Evolutionary conservation across 1,140 invertebrate genomes (phyloP), one percentile per base, ranked within the genome.

Genomic region (Belonocnema kinseyi): DNA sequence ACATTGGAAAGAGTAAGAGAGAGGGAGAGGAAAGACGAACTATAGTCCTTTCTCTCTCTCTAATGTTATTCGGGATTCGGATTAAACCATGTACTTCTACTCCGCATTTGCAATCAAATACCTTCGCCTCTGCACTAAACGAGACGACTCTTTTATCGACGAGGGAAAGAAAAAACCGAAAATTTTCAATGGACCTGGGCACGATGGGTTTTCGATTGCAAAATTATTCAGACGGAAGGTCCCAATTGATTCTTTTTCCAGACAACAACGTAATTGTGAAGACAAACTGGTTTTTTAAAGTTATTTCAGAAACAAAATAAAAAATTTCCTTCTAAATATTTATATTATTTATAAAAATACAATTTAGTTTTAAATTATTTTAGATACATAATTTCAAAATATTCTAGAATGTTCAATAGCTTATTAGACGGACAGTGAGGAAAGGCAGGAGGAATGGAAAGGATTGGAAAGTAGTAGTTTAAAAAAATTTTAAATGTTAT

Each of bases 1-100:
- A 66, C 33, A 66, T n/a, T 66, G 61, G 61, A 46, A 66, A 66
- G 61, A 40, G 61, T 66, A 66, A 46, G 13, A 73, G 80, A 75
- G 51, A 80, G 76, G 73, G 75, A 78, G 33, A 61, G 77, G 73
- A 72, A 77, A 50, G 76, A 54, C 74, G 77, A 83, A 81, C 78
- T 80, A 72, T 51, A 50, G 78, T 61, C 58, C 73, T 82, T 74
- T 66, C 33, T 84, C 83, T 85, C 80, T 11, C 80, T 87, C 78
- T 86, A 85, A 87, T 86, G 83, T 84, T 86, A 89, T 88, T 87
- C 86, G 82, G 82, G 80, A 82, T 71, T 84, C 78, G 83, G 86
- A 89, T 89, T 88, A 86, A 88, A 88, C 77, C 85, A 56, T 86
- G 85, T 88, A 85, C 79, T 77, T 77, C 73, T 76, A 72, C 71